Evolutionary conservation across 2,888 invertebrate genomes (phyloP).

Genomic region (Tribolium freemani): DNA sequence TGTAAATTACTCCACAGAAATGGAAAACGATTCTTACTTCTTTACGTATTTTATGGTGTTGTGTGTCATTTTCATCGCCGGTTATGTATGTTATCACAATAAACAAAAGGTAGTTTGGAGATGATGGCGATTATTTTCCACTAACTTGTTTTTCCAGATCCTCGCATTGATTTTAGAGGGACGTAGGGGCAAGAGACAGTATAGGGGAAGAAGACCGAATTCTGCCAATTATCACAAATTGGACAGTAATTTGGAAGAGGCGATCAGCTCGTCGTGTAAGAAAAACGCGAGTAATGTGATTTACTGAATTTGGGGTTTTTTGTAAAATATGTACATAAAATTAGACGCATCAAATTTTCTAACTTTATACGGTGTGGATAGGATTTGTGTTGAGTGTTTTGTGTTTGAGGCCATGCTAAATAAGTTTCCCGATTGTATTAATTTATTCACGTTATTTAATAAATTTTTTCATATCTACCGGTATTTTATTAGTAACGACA

Average conservation of each 20-base stretch:
- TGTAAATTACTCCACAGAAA: constrained; percentile 44
- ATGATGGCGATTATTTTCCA: neutral
- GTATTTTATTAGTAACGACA: constrained; percentile 57
- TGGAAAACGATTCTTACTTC: constrained; percentile 76
- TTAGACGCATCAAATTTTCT: constrained; percentile 36
- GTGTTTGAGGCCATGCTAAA: neutral
- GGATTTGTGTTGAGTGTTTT: neutral
- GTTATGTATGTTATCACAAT: constrained; percentile 76
- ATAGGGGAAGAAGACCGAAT: constrained; percentile 71
- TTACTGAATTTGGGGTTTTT: constrained; percentile 65
- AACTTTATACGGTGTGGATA: constrained; percentile 32
- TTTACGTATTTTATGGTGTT: constrained; percentile 78
- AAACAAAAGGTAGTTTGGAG: constrained; percentile 73
- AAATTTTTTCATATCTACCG: constrained; percentile 7
- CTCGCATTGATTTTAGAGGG: constrained; percentile 77
- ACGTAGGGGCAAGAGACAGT: constrained; percentile 66
- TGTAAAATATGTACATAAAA: constrained; percentile 38
- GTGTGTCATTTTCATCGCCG: constrained; percentile 73
- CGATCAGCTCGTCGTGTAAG: constrained; percentile 74
- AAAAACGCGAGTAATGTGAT: constrained; percentile 72
- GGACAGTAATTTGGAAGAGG: constrained; percentile 78
- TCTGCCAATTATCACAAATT: constrained; percentile 77
- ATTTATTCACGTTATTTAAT: constrained; percentile 23
- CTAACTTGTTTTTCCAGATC: constrained; percentile 66
- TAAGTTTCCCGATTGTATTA: neutral